Conservation (phyloP, 2,113 vertebrate species). For the Dromiciops gliroides region DNA sequence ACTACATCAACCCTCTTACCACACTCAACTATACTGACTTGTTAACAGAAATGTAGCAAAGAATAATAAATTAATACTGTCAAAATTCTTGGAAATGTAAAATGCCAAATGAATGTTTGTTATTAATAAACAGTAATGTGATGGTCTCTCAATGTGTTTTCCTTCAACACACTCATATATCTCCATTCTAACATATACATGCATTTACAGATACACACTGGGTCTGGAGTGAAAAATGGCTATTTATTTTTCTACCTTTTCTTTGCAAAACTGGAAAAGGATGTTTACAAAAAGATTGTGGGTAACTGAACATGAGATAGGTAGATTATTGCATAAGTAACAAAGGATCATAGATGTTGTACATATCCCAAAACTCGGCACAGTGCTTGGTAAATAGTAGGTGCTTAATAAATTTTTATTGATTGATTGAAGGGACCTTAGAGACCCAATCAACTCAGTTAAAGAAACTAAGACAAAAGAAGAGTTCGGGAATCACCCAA, state of each 20-base stretch:
- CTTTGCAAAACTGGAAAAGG: slow-evolving; percentile 46
- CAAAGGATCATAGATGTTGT: neutral
- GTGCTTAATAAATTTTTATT: neutral
- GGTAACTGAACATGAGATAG: slow-evolving; percentile 41
- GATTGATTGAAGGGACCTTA: neutral
- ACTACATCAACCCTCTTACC: neutral
- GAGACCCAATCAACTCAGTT: neutral
- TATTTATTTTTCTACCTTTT: slow-evolving; percentile 44
- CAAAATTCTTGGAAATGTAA: slow-evolving; percentile 8
- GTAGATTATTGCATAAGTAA: neutral
- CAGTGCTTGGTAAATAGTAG: neutral
- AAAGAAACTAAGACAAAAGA: neutral
- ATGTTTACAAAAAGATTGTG: slow-evolving; percentile 55
- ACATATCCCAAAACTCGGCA: neutral
- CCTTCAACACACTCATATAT: neutral
- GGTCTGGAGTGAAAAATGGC: slow-evolving; percentile 1
- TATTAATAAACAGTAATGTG: slow-evolving; percentile 24
- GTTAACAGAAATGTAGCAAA: neutral
- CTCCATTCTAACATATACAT: neutral
- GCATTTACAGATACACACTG: neutral
- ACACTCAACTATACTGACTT: neutral
- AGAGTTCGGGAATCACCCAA: neutral
- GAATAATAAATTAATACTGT: neutral
- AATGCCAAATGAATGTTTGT: slow-evolving; percentile 1
- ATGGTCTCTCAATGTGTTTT: slow-evolving; percentile 8